phyloP scores from a whole-genome alignment of 2,888 invertebrate species.

The Latrodectus hesperus region DNA sequence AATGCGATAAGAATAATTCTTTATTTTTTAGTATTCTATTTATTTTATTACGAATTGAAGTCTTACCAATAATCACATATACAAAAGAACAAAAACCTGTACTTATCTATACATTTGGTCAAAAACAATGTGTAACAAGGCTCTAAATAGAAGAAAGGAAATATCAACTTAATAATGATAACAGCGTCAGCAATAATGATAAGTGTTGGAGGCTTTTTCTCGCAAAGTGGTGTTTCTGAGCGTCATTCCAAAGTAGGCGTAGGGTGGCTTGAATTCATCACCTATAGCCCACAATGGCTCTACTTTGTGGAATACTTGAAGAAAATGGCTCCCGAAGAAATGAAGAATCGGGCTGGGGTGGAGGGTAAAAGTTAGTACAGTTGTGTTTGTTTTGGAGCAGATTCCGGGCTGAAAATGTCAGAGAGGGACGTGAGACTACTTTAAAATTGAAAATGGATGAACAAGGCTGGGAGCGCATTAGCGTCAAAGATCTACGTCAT shows the following conservation, averaged over 20 bases:
- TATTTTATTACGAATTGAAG: no score
- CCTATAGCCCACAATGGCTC: conserved; percentile 27
- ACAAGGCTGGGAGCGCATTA: conserved; percentile 39
- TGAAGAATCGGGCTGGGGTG: conserved; percentile 2
- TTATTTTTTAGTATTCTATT: no score
- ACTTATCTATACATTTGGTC: no score
- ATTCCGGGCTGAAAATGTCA: conserved; percentile 53
- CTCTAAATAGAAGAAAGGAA: no score
- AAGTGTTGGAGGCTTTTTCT: neutral
- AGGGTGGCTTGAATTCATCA: conserved; percentile 43
- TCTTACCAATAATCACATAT: no score
- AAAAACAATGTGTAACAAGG: no score
- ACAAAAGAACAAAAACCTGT: no score
- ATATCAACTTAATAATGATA: neutral
- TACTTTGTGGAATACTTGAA: conserved; percentile 25
- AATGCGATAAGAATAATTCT: no score
- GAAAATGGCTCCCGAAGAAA: conserved; percentile 18
- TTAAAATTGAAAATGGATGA: conserved; percentile 59
- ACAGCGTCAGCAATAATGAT: neutral
- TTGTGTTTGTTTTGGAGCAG: conserved; percentile 59
- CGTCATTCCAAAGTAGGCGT: neutral
- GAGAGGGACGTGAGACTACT: conserved; percentile 44
- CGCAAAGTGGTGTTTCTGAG: neutral
- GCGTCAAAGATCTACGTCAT: conserved; percentile 65
- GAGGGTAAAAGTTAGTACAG: conserved; percentile 25